Evolutionary conservation across 2,888 invertebrate genomes (phyloP), one percentile per base, ranked within the genome.

Genomic region (Fragum sueziense): DNA sequence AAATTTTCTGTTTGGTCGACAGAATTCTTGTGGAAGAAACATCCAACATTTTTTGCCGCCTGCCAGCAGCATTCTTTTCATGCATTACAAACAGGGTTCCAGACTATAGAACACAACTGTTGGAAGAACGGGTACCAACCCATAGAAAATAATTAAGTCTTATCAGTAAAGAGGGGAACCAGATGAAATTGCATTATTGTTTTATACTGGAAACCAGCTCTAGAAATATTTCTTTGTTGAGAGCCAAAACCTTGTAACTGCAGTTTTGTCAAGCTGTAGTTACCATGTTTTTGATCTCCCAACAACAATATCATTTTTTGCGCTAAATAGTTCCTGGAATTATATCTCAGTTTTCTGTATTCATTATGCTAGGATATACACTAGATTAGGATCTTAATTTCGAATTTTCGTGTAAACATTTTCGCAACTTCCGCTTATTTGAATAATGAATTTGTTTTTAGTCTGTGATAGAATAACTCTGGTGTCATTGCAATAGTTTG

Each of bases 1-100:
- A n/a, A n/a, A n/a, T n/a, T n/a, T n/a, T n/a, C n/a, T n/a, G n/a
- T n/a, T n/a, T n/a, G n/a, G n/a, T n/a, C n/a, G n/a, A n/a, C n/a
- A 47, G 47, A 47, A 14, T 37, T 37, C 37, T 37, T 37, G 7
- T n/a, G 14, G 47, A 47, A 47, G 17, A 47, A 47, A n/a, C n/a
- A n/a, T 47, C 47, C 47, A 47, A 47, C n/a, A 47, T 31, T 41
- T 65, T 61, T 65, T 41, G 65, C 41, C 25, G 65, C 41, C 22
- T 9, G 22, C 65, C n/a, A n/a, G 17, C 37, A 41, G 65, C 65
- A 65, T 65, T 65, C 41, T 27, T 65, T 25, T 65, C 65, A 41
- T 65, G 33, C 65, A 41, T 41, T 25, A 14, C 25, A 41, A 27
- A 22, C 37, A 37, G 22, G 65, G 65, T 34, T 34, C 65, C 65